Conservation (phyloP, 2,113 vertebrate species). For the Capreolus pygargus region DNA sequence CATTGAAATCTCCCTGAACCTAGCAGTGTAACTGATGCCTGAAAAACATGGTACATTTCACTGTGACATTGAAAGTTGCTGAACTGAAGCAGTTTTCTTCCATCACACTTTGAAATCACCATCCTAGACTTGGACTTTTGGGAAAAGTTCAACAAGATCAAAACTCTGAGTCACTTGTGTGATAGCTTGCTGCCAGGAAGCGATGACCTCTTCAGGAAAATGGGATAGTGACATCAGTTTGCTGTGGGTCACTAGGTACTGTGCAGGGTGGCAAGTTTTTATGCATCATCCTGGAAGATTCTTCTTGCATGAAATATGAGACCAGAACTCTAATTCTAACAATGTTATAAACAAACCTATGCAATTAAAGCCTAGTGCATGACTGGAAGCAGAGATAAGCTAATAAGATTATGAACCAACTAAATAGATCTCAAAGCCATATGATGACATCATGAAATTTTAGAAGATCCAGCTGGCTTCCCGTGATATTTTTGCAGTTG, state of each 20-base stretch:
- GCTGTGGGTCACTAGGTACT: constrained; percentile 51
- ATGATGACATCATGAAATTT: constrained; percentile 79
- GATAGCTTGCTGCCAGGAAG: constrained; percentile 68
- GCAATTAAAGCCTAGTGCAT: constrained; percentile 54
- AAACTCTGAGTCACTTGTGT: constrained; percentile 67
- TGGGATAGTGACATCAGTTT: constrained; percentile 64
- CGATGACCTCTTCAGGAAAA: constrained; percentile 49
- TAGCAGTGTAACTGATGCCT: not conserved
- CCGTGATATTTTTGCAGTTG: constrained; percentile 77
- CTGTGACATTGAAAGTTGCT: constrained; percentile 31
- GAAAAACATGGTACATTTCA: constrained; percentile 35
- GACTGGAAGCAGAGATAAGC: constrained; percentile 63
- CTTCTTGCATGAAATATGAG: constrained; percentile 52
- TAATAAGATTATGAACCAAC: constrained; percentile 68
- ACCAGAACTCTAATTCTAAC: constrained; percentile 50
- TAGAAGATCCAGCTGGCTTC: constrained; percentile 81
- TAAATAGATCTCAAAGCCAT: constrained; percentile 80
- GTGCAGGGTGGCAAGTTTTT: constrained; percentile 26
- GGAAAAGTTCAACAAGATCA: constrained; percentile 50
- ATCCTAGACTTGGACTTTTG: constrained; percentile 69
- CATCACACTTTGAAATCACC: constrained; percentile 36
- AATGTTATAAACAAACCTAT: constrained; percentile 56
- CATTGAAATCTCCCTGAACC: constrained; percentile 27
- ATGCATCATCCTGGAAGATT: constrained; percentile 25
- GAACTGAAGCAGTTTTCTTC: constrained; percentile 27